Evolutionary conservation across 2,113 vertebrate genomes (phyloP).

Genomic region (Callorhinus ursinus): DNA sequence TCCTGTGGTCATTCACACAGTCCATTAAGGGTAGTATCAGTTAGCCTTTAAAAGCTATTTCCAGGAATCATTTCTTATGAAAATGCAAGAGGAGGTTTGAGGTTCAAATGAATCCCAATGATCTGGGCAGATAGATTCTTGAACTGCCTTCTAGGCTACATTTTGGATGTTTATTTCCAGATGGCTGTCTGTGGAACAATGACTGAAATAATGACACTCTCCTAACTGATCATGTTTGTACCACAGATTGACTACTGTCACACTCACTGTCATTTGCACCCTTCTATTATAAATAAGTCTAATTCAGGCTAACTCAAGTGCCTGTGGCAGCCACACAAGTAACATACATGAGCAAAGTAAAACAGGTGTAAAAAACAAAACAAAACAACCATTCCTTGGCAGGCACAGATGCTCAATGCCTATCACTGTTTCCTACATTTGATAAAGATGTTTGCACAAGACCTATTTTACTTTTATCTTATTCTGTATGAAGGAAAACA

Average conservation of each 20-base stretch:
- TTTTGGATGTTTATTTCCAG: background rate
- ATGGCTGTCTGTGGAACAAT: background rate
- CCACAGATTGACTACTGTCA: background rate
- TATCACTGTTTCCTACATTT: background rate
- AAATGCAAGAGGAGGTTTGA: constrained; percentile 61
- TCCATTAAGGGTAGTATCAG: background rate
- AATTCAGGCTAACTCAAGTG: background rate
- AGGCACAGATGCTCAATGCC: background rate
- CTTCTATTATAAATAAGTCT: background rate
- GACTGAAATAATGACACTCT: background rate
- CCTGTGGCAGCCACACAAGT: background rate
- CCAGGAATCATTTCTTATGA: constrained; percentile 76
- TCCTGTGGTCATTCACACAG: constrained; percentile 27
- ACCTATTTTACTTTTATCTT: background rate
- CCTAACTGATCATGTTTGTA: background rate
- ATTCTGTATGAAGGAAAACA: background rate
- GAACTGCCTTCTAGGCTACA: background rate
- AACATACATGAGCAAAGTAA: background rate
- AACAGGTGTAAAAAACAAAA: background rate
- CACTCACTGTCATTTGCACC: background rate
- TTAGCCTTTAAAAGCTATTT: constrained; percentile 34
- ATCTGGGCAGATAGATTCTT: background rate
- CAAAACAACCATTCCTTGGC: background rate
- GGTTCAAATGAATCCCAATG: constrained; percentile 65
- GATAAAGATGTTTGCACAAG: background rate